Evolutionary conservation across 2,888 invertebrate species (phyloP).

Genomic region (Hydriomena furcata): DNA sequence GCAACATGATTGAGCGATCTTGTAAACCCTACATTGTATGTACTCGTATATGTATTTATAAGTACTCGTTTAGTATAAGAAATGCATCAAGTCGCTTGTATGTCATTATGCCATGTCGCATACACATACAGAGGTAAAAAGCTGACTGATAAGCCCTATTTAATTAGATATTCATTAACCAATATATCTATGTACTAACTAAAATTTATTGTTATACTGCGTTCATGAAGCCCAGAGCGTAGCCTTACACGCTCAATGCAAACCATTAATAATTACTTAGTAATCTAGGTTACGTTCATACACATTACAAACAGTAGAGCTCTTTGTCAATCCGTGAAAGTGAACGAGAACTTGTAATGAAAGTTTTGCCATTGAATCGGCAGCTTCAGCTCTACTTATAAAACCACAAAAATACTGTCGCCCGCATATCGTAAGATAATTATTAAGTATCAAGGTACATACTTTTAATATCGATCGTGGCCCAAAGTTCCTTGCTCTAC

Average conservation of each 20-base stretch:
- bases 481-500: neutral
- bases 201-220: too few species aligned
- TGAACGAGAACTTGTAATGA: constrained; percentile 28
- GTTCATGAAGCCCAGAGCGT: too few species aligned
- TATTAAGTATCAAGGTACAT: neutral
- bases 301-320: constrained; percentile 22
- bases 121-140: constrained; percentile 22
- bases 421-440: neutral
- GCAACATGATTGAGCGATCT: too few species aligned
- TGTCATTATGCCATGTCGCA: neutral
- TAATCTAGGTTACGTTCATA: constrained; percentile 7
- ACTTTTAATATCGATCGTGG: constrained; percentile 11
- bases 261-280: constrained; percentile 7
- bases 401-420: constrained; percentile 23
- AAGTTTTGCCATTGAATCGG: constrained; percentile 30
- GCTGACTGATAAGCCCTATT: constrained; percentile 24
- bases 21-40: too few species aligned
- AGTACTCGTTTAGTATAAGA: too few species aligned
- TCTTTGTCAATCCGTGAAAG: constrained; percentile 30
- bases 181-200: too few species aligned
- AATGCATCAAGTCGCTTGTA: neutral
- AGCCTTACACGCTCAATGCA: neutral
- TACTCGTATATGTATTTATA: too few species aligned
- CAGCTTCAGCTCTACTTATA: constrained; percentile 16
- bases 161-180: constrained; percentile 33